Conservation (phyloP, 2,888 invertebrate genomes). For the Junonia oenone region DNA sequence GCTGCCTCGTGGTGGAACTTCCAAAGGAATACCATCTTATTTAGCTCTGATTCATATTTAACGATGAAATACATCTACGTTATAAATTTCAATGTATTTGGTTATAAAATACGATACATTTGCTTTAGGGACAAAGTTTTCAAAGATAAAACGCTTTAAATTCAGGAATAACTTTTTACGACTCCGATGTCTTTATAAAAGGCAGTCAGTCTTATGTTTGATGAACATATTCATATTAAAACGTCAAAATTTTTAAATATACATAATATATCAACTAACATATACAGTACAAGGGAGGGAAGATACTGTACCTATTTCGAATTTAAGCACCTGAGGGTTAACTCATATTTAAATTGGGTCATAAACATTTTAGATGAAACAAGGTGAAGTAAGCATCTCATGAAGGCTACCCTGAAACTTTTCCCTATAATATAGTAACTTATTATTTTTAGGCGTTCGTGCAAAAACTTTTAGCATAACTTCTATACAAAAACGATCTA, state of each 20-base stretch:
- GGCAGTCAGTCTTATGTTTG: no score
- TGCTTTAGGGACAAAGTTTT: not conserved
- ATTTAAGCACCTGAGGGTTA: not conserved
- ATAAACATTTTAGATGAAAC: not conserved
- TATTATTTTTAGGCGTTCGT: no score
- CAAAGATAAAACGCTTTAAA: not conserved
- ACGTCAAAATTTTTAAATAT: not conserved
- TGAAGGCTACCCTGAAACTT: no score
- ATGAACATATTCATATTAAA: no score
- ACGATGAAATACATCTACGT: conserved; percentile 16
- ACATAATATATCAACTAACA: not conserved
- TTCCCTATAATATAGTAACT: no score
- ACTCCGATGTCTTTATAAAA: no score
- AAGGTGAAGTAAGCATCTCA: not conserved
- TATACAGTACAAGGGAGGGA: not conserved
- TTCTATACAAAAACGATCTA: no score
- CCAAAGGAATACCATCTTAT: conserved; percentile 33
- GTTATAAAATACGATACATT: not conserved
- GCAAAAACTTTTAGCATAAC: no score
- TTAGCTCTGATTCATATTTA: conserved; percentile 28
- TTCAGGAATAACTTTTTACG: not conserved
- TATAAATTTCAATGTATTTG: conserved; percentile 5
- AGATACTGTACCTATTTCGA: not conserved
- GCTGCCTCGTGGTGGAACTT: conserved; percentile 38
- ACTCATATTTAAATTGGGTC: not conserved